Percentiles rank a stretch among this genome's conserved stretches.
Conservation (phyloP, 1,140 invertebrate genomes). For the Holotrichia oblita region DNA sequence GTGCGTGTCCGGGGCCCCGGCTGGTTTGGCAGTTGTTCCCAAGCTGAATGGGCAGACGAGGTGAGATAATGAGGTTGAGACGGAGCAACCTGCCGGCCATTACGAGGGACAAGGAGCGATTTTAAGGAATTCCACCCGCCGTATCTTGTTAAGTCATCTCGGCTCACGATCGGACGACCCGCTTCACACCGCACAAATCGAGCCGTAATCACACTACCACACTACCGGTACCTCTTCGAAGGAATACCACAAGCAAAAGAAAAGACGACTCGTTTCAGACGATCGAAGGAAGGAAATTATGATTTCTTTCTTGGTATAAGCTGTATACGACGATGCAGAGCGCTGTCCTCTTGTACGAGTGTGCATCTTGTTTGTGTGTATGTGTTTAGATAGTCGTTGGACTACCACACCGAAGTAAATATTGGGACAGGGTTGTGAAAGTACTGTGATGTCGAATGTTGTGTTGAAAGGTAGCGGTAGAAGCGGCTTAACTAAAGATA, state of each 20-base stretch:
- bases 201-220: constrained; percentile 20
- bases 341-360: constrained; percentile 8
- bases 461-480: neutral
- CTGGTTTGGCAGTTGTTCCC: constrained; percentile 54
- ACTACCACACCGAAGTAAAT: constrained; percentile 33
- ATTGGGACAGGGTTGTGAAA: constrained; percentile 31
- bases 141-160: constrained; percentile 61
- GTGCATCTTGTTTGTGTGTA: neutral
- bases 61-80: constrained; percentile 60
- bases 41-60: constrained; percentile 56
- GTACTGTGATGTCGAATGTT: neutral
- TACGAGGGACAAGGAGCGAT: constrained; percentile 50
- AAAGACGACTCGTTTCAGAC: constrained; percentile 17
- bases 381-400: constrained; percentile 13
- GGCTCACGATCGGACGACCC: constrained; percentile 55
- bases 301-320: constrained; percentile 25
- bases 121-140: constrained; percentile 59
- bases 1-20: constrained; percentile 47
- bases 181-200: constrained; percentile 48
- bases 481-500: neutral
- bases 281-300: constrained; percentile 19
- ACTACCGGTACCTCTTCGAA: neutral
- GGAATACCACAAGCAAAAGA: neutral
- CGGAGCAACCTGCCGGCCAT: constrained; percentile 43
- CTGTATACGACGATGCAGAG: neutral